A percentile compares a stretch with the other conserved stretches of the same genome.
Evolutionary conservation across 2,113 vertebrate species (phyloP).

Genomic region (Ammodytes marinus): DNA sequence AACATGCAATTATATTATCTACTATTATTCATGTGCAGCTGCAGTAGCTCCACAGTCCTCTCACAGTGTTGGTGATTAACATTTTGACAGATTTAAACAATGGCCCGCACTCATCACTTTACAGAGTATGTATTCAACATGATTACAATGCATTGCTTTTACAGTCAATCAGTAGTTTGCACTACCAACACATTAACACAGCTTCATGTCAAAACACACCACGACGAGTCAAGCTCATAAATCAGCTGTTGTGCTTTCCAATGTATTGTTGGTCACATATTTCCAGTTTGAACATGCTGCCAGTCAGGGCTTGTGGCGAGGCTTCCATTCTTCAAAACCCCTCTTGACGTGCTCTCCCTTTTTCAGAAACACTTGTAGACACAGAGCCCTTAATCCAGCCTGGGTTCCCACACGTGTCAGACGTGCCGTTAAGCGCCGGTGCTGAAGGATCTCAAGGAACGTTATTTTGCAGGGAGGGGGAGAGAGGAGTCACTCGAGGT

Average conservation of each 20-base stretch:
- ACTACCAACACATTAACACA: slow-evolving; percentile 19
- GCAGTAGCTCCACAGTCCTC: neutral
- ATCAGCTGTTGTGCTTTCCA: slow-evolving; percentile 12
- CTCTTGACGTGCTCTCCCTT: slow-evolving; percentile 33
- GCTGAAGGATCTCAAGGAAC: slow-evolving; percentile 80
- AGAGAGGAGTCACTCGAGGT: slow-evolving; percentile 70
- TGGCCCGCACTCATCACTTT: neutral
- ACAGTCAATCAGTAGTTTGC: neutral
- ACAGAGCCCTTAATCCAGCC: slow-evolving; percentile 60
- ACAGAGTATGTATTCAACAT: slow-evolving; percentile 11
- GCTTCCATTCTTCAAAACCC: slow-evolving; percentile 42
- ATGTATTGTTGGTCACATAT: slow-evolving; percentile 37
- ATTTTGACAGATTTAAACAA: neutral
- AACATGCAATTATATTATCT: neutral
- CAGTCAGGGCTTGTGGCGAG: slow-evolving; percentile 41
- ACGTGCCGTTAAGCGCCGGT: slow-evolving; percentile 65
- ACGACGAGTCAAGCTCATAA: slow-evolving; percentile 11
- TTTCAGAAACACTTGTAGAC: slow-evolving; percentile 64
- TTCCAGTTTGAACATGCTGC: slow-evolving; percentile 57
- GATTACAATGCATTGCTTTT: slow-evolving; percentile 2
- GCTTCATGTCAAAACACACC: slow-evolving; percentile 1
- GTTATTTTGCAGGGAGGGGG: slow-evolving; percentile 74
- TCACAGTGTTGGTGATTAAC: neutral
- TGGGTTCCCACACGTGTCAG: slow-evolving; percentile 69
- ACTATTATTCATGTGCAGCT: slow-evolving; percentile 25